Evolutionary conservation across 1,140 invertebrate species (phyloP), one percentile per base, ranked within the genome.

Genomic region (Pseudobourletiella spinata): DNA sequence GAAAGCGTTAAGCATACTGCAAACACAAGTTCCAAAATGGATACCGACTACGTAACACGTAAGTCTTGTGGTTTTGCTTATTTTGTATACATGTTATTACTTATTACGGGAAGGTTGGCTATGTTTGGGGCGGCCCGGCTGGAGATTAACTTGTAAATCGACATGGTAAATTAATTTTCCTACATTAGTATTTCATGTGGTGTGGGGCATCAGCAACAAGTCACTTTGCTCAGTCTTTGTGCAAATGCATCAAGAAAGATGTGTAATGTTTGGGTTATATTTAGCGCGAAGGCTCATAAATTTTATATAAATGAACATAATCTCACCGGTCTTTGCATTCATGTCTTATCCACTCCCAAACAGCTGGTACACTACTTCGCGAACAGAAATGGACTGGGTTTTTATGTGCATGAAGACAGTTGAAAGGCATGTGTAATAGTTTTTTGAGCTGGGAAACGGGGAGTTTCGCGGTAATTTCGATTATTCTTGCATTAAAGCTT

Each of bases 251-350:
- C n/a, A n/a, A n/a, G n/a, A n/a, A n/a, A n/a, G n/a, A n/a, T n/a
- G n/a, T n/a, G n/a, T n/a, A n/a, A n/a, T n/a, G n/a, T n/a, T n/a
- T n/a, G n/a, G n/a, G n/a, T n/a, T n/a, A n/a, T n/a, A n/a, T 69
- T 81, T 81, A 98, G 93, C 59, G 95, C 95, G 50, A 94, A 95
- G 75, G 86, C 88, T 1, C 91, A 97, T 73, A 88, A 87, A 65
- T 98, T 99, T 78, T 99, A 96, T 75, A 82, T 90, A 65, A 96
- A 99, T 86, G 95, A 99, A 79, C 98, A 89, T 76, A 99, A 98
- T 79, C 79, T 99, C 68, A 98, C 95, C 20, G 96, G 97, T 70
- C 77, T 99, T 20, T 99, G 97, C 75, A 94, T 86, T 72, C 78
- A 93, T 57, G 26, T 87, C 94, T 0, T 99, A 97, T 78, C 97